Conservation (phyloP, 2,113 vertebrate genomes). For the Clinocottus analis region DNA sequence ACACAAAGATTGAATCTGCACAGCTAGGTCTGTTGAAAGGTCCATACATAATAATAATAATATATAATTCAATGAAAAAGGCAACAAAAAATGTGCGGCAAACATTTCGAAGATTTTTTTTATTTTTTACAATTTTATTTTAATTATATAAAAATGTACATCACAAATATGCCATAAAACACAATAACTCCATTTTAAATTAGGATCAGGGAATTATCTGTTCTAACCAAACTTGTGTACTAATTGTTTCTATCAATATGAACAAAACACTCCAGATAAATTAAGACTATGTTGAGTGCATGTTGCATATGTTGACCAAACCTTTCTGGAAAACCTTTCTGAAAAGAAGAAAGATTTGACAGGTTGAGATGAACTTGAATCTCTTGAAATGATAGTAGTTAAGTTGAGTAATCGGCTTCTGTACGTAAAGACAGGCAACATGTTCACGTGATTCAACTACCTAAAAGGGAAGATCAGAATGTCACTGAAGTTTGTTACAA, state of each 20-base stretch:
- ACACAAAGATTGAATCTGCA: background rate
- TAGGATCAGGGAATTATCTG: background rate
- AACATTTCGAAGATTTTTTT: background rate
- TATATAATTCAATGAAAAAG: background rate
- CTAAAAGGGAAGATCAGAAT: background rate
- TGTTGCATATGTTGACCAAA: background rate
- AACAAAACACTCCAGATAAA: conserved; percentile 2
- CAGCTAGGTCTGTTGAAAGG: background rate
- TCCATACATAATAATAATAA: no score
- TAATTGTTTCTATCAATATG: background rate
- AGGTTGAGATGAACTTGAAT: background rate
- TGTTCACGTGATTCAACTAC: background rate
- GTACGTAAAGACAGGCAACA: background rate
- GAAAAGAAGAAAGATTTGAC: no score
- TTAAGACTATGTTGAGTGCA: background rate
- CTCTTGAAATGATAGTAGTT: background rate
- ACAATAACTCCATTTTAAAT: background rate
- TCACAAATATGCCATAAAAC: conserved; percentile 1
- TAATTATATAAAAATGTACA: conserved; percentile 24
- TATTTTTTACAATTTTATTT: background rate
- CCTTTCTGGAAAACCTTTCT: background rate
- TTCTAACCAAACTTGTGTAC: background rate
- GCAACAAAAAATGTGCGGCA: background rate
- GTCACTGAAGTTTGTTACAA: background rate
- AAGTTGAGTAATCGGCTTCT: background rate